Percentiles rank a stretch among this genome's conserved stretches.
Conservation (phyloP, 2,113 vertebrate species). For the Tetrax tetrax region DNA sequence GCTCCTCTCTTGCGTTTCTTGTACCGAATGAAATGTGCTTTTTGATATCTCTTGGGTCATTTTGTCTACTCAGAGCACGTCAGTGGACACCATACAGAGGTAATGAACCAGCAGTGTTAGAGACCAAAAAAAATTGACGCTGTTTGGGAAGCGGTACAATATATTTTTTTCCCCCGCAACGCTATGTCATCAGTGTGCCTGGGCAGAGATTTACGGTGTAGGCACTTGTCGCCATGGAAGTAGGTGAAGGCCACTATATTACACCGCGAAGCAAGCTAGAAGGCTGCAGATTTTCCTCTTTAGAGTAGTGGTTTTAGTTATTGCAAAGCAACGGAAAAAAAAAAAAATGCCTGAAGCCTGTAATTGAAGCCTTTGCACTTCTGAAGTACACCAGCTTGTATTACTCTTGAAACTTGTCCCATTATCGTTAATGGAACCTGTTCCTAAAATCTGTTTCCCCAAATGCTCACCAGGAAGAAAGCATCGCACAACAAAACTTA, state of each 20-base stretch:
- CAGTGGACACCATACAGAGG: background rate
- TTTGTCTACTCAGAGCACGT: background rate
- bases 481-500: background rate
- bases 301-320: background rate
- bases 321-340: background rate
- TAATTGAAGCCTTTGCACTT: slow-evolving; percentile 29
- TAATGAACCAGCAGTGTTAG: background rate
- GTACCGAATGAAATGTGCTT: background rate
- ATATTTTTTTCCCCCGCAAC: background rate
- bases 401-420: slow-evolving; percentile 17
- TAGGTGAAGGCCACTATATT: background rate
- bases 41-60: background rate
- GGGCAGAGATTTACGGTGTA: background rate
- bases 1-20: background rate
- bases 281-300: background rate
- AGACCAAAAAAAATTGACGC: background rate
- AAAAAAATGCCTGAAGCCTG: background rate
- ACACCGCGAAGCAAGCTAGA: background rate
- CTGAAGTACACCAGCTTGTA: slow-evolving; percentile 26
- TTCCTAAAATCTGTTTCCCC: slow-evolving; percentile 51
- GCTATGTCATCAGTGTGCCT: background rate
- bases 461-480: slow-evolving; percentile 31
- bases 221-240: background rate
- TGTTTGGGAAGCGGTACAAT: background rate
- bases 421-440: slow-evolving; percentile 49